phyloP scores from a whole-genome alignment of 2,888 invertebrate species.

The Perdita meconis region DNA sequence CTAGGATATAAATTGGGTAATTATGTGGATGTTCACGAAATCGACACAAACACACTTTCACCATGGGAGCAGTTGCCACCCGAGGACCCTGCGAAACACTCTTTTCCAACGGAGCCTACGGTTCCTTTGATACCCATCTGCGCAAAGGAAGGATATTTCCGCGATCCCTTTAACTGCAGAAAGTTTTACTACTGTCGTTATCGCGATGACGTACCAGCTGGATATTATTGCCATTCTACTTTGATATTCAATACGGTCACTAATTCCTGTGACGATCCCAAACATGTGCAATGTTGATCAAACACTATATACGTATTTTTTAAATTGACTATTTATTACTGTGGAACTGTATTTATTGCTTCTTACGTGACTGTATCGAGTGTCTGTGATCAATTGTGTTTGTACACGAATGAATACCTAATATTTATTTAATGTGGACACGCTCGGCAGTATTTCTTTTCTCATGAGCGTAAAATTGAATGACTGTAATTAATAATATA shows the following conservation, averaged over 20 bases:
- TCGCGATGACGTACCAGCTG: conserved; percentile 43
- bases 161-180: conserved; percentile 73
- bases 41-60: conserved; percentile 43
- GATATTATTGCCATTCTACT: conserved; percentile 65
- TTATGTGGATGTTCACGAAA: conserved; percentile 48
- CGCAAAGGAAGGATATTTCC: conserved; percentile 62
- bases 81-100: conserved; percentile 66
- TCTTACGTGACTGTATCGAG: neutral
- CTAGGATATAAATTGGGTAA: neutral
- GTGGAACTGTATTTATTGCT: conserved; percentile 25
- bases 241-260: conserved; percentile 64
- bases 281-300: conserved; percentile 64
- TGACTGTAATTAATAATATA: neutral
- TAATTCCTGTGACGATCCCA: conserved; percentile 57
- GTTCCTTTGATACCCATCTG: conserved; percentile 68
- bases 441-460: conserved; percentile 2
- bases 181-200: conserved; percentile 71
- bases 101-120: conserved; percentile 62
- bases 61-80: conserved; percentile 46
- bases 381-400: conserved; percentile 16
- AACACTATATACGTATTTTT: too few species aligned
- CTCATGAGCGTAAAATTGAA: neutral
- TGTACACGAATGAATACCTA: neutral
- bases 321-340: neutral
- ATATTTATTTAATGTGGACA: neutral